Percentiles rank a stretch among this genome's conserved stretches.
These are phyloP conservation scores for Corythoichthys intestinalis DNA, from an alignment of 2,113 vertebrate species.

Conservation along the genomic window DNA sequence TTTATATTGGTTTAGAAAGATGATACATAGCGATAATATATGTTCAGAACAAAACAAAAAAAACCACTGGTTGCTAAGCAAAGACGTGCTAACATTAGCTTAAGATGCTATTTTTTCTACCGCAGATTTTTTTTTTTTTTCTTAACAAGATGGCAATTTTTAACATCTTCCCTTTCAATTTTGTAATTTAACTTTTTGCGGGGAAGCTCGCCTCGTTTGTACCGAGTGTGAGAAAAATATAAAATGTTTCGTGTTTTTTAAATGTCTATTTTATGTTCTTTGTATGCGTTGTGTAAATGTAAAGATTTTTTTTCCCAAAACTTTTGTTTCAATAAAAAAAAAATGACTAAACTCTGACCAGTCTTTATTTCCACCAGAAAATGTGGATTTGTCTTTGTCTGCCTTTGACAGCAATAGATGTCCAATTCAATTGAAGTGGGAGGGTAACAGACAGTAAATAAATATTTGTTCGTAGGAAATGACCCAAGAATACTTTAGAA, in stretches of 20 bases:
- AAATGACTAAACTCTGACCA: not conserved
- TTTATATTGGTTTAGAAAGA: not conserved
- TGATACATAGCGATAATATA: not conserved
- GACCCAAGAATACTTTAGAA: too few relatives aligned
- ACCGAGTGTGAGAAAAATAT: not conserved
- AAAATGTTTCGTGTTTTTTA: not conserved
- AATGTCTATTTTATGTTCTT: not conserved
- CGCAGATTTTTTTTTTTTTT: not conserved
- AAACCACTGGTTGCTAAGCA: not conserved
- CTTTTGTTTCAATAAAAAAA: not conserved
- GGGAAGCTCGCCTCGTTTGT: not conserved
- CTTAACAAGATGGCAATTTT: not conserved
- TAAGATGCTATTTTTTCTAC: conserved; percentile 2
- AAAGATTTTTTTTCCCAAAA: conserved; percentile 4
- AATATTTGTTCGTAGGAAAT: too few relatives aligned
- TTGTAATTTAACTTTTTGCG: conserved; percentile 8
- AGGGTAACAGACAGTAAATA: too few relatives aligned
- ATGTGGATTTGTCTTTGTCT: too few relatives aligned
- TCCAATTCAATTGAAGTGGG: too few relatives aligned
- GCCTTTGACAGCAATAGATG: too few relatives aligned
- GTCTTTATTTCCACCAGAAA: too few relatives aligned
- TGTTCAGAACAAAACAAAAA: not conserved
- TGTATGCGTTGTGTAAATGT: conserved; percentile 5
- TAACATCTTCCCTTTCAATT: not conserved
- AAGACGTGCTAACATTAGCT: not conserved